Base-by-base conservation (phyloP, 2,113 vertebrate genomes). In the Gymnocephalus cernua region DNA sequence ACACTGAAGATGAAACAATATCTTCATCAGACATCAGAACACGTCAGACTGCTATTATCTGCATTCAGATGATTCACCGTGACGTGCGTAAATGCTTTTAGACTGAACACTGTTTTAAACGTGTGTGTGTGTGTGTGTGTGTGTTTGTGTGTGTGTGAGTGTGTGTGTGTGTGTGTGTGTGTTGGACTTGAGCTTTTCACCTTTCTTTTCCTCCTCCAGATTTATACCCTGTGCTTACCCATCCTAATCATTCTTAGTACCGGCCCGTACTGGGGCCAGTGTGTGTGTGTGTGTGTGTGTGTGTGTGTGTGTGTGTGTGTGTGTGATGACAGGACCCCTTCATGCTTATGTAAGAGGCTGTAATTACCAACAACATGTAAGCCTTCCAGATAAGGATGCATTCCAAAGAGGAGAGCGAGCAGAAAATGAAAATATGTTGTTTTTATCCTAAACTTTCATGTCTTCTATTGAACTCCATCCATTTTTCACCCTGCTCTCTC, bases 211-310 rank as follows among this genome's bases (percentile, higher is more conserved):
- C 18, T 51, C 64, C 38, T 54, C n/a, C 4, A 38, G 53, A 69
- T 80, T 56, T 73, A 41, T 45, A 71, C 61, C 19, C 19, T 32
- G 45, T 11, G 41, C 68, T 79, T 45, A 68, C 77, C 69, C 47
- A 8, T 19, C 47, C 45, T 65, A 78, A 82, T 85, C 72, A 68
- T 29, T 19, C 71, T 59, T 64, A 74, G 89, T 85, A 85, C 89
- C 82, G 88, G 75, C 21, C 76, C 0, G 89, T 90, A 54, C 84
- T 50, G 19, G 78, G 73, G 6, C 58, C 53, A n/a, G 57, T 73
- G 79, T 32, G 62, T 64, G 56, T 65, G 70, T 51, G 50, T 48
- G 44, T 13, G 45, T 47, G 45, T 15, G 45, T 47, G 57, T 35
- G 57, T 59, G 57, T 32, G 27, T 58, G 25, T 18, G 56, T 58